phyloP scores from a whole-genome alignment of 1,140 invertebrate species.

The Conus betulinus region DNA sequence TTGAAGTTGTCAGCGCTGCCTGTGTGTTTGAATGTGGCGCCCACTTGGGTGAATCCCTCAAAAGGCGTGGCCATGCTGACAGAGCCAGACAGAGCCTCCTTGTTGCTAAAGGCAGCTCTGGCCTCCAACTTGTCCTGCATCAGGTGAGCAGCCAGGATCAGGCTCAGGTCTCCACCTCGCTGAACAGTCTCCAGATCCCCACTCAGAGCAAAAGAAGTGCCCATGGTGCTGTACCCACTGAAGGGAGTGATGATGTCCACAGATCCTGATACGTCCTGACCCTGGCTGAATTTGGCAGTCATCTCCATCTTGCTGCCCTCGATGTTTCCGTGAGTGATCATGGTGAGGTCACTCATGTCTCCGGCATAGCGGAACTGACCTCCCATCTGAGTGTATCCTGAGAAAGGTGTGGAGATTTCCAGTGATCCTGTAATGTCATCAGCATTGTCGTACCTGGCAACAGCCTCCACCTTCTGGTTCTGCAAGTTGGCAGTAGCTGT shows the following conservation, averaged over 20 bases:
- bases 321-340: not conserved
- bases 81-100: not conserved
- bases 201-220: not conserved
- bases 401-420: slow-evolving; percentile 11
- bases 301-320: not conserved
- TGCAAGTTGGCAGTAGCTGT: not conserved
- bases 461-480: not conserved
- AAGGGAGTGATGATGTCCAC: slow-evolving; percentile 14
- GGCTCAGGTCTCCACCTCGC: not conserved
- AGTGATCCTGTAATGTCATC: not conserved
- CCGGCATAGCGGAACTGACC: not conserved
- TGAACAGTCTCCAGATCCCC: not conserved
- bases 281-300: not conserved
- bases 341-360: not conserved
- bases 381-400: not conserved
- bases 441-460: not conserved
- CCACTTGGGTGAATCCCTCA: slow-evolving; percentile 27
- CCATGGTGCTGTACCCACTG: slow-evolving; percentile 17
- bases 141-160: slow-evolving; percentile 17
- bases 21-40: slow-evolving; percentile 34
- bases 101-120: not conserved
- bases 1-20: slow-evolving; percentile 30
- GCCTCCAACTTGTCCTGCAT: slow-evolving; percentile 18
- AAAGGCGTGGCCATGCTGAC: slow-evolving; percentile 22
- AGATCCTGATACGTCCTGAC: not conserved